phyloP scores from a whole-genome alignment of 1,140 invertebrate species.

The Drosophila pseudoananassae region DNA sequence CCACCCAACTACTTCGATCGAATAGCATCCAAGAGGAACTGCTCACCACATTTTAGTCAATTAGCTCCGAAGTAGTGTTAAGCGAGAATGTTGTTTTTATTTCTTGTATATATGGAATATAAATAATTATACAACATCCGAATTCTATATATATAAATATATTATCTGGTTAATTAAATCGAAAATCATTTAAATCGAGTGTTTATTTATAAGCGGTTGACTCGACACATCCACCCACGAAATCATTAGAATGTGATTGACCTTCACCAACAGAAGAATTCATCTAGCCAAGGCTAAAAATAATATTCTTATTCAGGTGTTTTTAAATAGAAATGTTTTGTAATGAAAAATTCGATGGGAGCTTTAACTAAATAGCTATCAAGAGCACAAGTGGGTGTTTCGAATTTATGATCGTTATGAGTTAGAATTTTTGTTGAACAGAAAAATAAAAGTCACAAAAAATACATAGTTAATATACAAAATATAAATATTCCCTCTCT shows the following conservation, averaged over 20 bases:
- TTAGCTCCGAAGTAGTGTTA: slow-evolving; percentile 48
- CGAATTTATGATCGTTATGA: neutral
- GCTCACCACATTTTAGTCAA: slow-evolving; percentile 85
- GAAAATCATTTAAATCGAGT: slow-evolving; percentile 25
- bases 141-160: slow-evolving; percentile 55
- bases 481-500: too few species aligned
- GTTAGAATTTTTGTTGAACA: too few species aligned
- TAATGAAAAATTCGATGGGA: slow-evolving; percentile 10
- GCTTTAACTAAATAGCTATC: slow-evolving; percentile 2
- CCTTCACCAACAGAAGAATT: slow-evolving; percentile 11
- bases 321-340: slow-evolving; percentile 20
- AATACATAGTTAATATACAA: too few species aligned
- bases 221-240: slow-evolving; percentile 16
- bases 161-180: slow-evolving; percentile 50
- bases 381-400: neutral
- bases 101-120: slow-evolving; percentile 63
- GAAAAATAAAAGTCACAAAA: too few species aligned
- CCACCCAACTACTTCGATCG: slow-evolving; percentile 88
- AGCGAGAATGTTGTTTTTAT: slow-evolving; percentile 58
- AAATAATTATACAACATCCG: slow-evolving; percentile 48
- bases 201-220: slow-evolving; percentile 14
- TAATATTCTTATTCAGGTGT: slow-evolving; percentile 21
- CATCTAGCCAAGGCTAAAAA: slow-evolving; percentile 27
- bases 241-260: slow-evolving; percentile 29
- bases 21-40: slow-evolving; percentile 93